These are phyloP conservation scores for Dinomys branickii DNA, from an alignment of 2,113 vertebrate species.

Conservation along the genomic window DNA sequence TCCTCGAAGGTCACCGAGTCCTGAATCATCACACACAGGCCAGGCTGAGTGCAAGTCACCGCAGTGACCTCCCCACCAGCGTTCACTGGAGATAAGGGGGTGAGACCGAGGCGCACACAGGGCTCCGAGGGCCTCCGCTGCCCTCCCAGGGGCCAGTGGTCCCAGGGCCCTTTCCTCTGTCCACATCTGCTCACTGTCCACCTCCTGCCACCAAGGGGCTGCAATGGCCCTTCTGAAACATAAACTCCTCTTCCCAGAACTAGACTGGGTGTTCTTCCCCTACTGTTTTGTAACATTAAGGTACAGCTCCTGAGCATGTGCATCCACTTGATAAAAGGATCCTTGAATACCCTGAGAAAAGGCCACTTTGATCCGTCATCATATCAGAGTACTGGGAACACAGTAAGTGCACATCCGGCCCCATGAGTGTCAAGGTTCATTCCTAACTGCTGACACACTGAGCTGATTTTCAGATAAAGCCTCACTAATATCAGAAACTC, in stretches of 20 bases:
- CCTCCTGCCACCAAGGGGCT: background rate
- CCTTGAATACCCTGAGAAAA: background rate
- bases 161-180: background rate
- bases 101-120: rapidly evolving
- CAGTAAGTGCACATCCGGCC: background rate
- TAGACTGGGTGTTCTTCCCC: background rate
- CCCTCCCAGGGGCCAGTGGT: background rate
- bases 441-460: background rate
- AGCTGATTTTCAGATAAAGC: background rate
- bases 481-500: background rate
- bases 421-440: background rate
- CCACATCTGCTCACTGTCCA: background rate
- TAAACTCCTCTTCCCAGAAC: background rate
- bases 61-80: too few species aligned
- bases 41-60: background rate
- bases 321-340: background rate
- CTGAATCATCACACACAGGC: background rate
- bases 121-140: background rate
- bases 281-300: background rate
- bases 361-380: background rate
- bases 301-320: background rate
- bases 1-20: conserved; percentile 34
- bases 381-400: background rate
- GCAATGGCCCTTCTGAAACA: background rate
- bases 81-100: background rate